A percentile compares a stretch with the other conserved stretches of the same genome.
Conservation (phyloP, 2,797 vertebrate species). For the Cetoscarus ocellatus region DNA sequence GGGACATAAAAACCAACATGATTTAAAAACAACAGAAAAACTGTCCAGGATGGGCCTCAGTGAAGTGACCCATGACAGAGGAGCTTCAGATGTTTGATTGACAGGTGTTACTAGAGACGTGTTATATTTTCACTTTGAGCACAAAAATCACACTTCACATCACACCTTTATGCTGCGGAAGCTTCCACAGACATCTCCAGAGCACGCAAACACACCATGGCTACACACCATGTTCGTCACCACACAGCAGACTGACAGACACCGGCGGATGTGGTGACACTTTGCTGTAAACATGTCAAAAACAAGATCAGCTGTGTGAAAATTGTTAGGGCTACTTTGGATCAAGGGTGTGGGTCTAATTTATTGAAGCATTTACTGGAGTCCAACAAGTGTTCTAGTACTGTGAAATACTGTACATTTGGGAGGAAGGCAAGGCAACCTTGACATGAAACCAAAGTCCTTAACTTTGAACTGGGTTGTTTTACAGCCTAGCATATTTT, state of each 20-base stretch:
- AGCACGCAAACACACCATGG: constrained; percentile 8
- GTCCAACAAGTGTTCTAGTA: constrained; percentile 13
- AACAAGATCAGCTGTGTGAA: constrained; percentile 33
- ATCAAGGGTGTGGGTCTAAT: constrained; percentile 13
- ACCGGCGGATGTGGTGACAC: constrained; percentile 37
- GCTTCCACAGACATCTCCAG: constrained; percentile 22
- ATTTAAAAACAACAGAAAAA: constrained; percentile 12
- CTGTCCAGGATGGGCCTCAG: neutral
- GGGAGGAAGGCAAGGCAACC: neutral
- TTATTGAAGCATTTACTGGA: constrained; percentile 4
- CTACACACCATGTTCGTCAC: constrained; percentile 17
- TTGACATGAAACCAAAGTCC: neutral
- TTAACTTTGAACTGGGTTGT: neutral
- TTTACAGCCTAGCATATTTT: neutral
- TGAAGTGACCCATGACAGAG: constrained; percentile 21
- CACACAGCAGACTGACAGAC: constrained; percentile 34
- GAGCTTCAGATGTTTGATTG: constrained; percentile 49
- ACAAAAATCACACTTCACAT: constrained; percentile 62
- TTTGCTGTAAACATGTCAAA: constrained; percentile 37
- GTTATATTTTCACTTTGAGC: constrained; percentile 61
- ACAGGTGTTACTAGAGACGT: constrained; percentile 59
- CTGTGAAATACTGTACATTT: neutral
- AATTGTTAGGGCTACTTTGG: constrained; percentile 14
- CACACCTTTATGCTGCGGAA: constrained; percentile 46
- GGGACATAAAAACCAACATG: neutral